Evolutionary conservation across 2,888 invertebrate genomes (phyloP).

Genomic region (Sesia apiformis): DNA sequence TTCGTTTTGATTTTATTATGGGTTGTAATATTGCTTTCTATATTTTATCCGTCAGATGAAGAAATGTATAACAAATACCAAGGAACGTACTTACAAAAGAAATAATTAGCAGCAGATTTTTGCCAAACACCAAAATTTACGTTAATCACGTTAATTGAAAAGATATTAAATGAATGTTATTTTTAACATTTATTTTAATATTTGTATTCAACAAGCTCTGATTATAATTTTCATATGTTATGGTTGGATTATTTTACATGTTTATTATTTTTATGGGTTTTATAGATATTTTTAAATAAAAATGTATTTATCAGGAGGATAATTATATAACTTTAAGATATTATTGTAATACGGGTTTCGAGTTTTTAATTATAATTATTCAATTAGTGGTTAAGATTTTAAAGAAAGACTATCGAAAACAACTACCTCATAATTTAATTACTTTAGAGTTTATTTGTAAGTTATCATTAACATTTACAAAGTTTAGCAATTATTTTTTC

Average conservation of each 20-base stretch:
- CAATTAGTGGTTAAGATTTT: conserved; percentile 45
- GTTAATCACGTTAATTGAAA: too few relatives aligned
- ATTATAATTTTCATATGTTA: too few relatives aligned
- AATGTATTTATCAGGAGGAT: not conserved
- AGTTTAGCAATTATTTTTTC: conserved; percentile 49
- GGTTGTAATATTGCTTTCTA: too few relatives aligned
- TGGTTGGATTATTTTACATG: not conserved
- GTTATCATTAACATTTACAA: conserved; percentile 61
- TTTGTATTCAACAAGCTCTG: too few relatives aligned
- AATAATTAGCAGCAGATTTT: too few relatives aligned
- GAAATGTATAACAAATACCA: too few relatives aligned
- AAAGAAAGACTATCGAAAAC: conserved; percentile 68
- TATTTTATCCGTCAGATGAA: too few relatives aligned
- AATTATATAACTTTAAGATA: not conserved
- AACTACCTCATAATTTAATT: conserved; percentile 72
- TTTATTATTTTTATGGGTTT: not conserved
- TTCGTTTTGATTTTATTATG: too few relatives aligned
- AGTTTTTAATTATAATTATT: conserved; percentile 26
- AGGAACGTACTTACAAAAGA: too few relatives aligned
- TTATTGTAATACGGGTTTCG: conserved; percentile 27
- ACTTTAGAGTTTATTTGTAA: conserved; percentile 64
- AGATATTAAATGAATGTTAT: too few relatives aligned
- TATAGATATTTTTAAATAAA: not conserved
- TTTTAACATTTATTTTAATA: too few relatives aligned
- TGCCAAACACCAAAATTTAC: too few relatives aligned